These are phyloP conservation scores for Strongylocentrotus purpuratus DNA, from an alignment of 35 echinoderm and acorn worm genomes.

Conservation along the genomic window DNA sequence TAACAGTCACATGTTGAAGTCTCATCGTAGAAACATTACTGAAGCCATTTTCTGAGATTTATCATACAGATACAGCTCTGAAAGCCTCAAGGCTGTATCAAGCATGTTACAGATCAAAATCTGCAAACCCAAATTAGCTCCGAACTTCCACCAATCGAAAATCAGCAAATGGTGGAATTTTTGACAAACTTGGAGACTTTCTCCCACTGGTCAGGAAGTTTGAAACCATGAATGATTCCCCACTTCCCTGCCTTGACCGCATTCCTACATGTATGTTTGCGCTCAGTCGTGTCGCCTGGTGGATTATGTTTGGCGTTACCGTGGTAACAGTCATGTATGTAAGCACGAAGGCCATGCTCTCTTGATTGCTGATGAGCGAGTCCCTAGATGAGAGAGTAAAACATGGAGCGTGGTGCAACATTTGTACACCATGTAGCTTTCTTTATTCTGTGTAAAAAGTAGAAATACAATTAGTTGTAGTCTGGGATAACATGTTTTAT, in stretches of 20 bases:
- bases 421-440: neutral
- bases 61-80: neutral
- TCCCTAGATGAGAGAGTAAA: neutral
- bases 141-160: neutral
- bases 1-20: neutral
- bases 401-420: neutral
- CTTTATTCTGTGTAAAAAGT: neutral
- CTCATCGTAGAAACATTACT: neutral
- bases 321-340: neutral
- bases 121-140: neutral
- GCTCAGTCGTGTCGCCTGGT: neutral
- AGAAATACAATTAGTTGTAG: neutral
- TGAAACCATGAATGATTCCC: neutral
- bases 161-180: neutral
- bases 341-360: conserved; percentile 14
- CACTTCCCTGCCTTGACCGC: neutral
- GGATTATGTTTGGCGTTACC: conserved; percentile 10
- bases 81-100: neutral
- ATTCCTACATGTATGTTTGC: neutral
- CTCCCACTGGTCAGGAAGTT: neutral
- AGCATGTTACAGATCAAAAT: neutral
- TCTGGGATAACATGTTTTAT: too few relatives aligned
- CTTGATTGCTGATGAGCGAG: neutral
- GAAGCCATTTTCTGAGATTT: neutral
- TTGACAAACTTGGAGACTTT: neutral